A percentile compares a stretch with the other conserved stretches of the same genome.
phyloP scores from a whole-genome alignment of 2,113 vertebrate species.

The Andinoacara biseriatus region DNA sequence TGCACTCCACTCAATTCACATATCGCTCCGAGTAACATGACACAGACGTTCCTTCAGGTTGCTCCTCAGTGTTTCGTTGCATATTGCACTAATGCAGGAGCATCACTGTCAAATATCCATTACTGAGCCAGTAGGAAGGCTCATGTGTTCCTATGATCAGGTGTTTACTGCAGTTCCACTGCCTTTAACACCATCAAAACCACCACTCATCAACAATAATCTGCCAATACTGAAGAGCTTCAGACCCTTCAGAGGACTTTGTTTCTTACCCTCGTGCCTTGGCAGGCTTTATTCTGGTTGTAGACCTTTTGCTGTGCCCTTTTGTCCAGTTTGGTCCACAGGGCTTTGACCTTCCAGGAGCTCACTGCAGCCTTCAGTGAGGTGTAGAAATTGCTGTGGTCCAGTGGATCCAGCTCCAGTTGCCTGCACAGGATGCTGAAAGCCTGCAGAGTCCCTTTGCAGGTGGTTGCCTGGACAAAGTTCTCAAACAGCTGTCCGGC shows the following conservation, averaged over 20 bases:
- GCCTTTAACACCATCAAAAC: not conserved
- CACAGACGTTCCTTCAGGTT: too few species aligned
- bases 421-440: conserved; percentile 93
- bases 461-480: conserved; percentile 93
- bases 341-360: conserved; percentile 94
- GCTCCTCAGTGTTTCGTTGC: too few species aligned
- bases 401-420: conserved; percentile 89
- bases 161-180: not conserved
- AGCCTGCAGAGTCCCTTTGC: conserved; percentile 94
- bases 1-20: too few species aligned
- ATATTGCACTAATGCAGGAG: too few species aligned
- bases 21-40: too few species aligned
- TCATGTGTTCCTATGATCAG: not conserved
- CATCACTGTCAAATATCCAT: too few species aligned
- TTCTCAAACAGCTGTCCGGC: conserved; percentile 93
- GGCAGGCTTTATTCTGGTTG: conserved; percentile 86
- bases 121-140: too few species aligned
- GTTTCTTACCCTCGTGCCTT: conserved; percentile 87
- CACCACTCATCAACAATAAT: not conserved
- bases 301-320: conserved; percentile 93
- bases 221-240: not conserved
- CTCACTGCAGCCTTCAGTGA: conserved; percentile 89
- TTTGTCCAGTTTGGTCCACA: conserved; percentile 97
- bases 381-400: conserved; percentile 88
- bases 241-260: not conserved